Base-by-base conservation (phyloP, 2,113 vertebrate genomes). In the Otolemur garnettii region DNA sequence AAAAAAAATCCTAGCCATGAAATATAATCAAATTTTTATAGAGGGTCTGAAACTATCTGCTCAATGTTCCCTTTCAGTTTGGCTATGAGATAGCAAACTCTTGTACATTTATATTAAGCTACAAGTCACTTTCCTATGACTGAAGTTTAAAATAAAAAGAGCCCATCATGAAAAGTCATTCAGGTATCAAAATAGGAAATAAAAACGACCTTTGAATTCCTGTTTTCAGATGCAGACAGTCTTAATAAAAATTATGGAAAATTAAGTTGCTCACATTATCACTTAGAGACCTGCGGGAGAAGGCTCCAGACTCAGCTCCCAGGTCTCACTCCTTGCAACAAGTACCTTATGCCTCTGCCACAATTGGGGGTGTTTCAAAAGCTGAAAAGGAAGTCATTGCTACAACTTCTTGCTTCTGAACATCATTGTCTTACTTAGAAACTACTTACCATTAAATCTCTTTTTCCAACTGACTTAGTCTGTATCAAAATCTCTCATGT, bases 61-160 rank as follows among this genome's bases (percentile, higher is more conserved):
- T 74, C 8, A n/a, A 38, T 60, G 13, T 62, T 89, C 89, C 66
- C 59, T 72, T 77, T 86, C 33, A 72, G 42, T 93, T 88, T 92
- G 33, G 55, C 57, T 80, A 62, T 62, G 19, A 60, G 28, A 55
- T 38, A 24, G 77, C 84, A 92, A 74, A 69, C 1, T 88, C 22
- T 28, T 94, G 14, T 81, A 5, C 9, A 50, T 62, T 94, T 38
- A 13, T 17, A 55, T 80, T 75, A 81, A 71, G 1, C 21, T n/a
- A 5, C 42, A 57, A 64, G 26, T 53, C 11, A 19, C 8, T 45
- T 96, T 74, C 30, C 35, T n/a, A 24, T 79, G 30, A 78, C 5
- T 80, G 57, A 86, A 96, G 68, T 86, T 81, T 68, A 66, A 22
- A 84, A 84, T 86, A n/a, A 93, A 93, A 89, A 81, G 21, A 53